Evolutionary conservation across 2,888 invertebrate species (phyloP).

Genomic region (Clusia tigrina): DNA sequence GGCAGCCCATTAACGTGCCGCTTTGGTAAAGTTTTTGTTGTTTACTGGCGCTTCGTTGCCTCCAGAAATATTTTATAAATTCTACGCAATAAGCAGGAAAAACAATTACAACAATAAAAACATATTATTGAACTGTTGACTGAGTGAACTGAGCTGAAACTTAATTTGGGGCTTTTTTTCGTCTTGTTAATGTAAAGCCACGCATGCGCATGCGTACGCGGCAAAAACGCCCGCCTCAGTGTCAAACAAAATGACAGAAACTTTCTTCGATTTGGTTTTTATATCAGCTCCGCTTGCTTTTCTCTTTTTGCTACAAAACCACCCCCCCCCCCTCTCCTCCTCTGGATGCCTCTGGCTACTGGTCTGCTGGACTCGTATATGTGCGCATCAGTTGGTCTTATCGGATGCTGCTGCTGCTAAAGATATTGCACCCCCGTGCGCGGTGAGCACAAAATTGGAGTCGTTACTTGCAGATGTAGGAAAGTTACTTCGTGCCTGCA

Average conservation of each 20-base stretch:
- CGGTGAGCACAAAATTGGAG: neutral
- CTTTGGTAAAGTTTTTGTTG: too few relatives aligned
- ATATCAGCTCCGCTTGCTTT: neutral
- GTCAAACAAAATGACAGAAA: slow-evolving; percentile 27
- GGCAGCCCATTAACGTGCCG: neutral
- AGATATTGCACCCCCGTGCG: neutral
- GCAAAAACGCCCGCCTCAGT: slow-evolving; percentile 13
- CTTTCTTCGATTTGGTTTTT: slow-evolving; percentile 22
- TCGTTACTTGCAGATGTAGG: neutral
- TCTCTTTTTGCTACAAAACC: too few relatives aligned
- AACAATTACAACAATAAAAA: too few relatives aligned
- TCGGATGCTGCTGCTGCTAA: slow-evolving; percentile 15
- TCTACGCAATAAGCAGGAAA: too few relatives aligned
- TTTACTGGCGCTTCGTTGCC: too few relatives aligned
- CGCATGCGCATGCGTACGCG: too few relatives aligned
- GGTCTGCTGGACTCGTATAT: neutral
- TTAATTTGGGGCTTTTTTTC: too few relatives aligned
- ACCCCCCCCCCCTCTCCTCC: too few relatives aligned
- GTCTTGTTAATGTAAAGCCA: too few relatives aligned
- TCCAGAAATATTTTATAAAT: too few relatives aligned
- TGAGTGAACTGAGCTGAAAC: too few relatives aligned
- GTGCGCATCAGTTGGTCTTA: slow-evolving; percentile 17
- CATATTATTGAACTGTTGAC: too few relatives aligned
- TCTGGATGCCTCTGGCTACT: neutral
- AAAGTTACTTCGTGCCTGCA: neutral